Evolutionary conservation across 2,113 vertebrate genomes (phyloP), one percentile per base, ranked within the genome.

Genomic region (Chascanopsetta lugubris): DNA sequence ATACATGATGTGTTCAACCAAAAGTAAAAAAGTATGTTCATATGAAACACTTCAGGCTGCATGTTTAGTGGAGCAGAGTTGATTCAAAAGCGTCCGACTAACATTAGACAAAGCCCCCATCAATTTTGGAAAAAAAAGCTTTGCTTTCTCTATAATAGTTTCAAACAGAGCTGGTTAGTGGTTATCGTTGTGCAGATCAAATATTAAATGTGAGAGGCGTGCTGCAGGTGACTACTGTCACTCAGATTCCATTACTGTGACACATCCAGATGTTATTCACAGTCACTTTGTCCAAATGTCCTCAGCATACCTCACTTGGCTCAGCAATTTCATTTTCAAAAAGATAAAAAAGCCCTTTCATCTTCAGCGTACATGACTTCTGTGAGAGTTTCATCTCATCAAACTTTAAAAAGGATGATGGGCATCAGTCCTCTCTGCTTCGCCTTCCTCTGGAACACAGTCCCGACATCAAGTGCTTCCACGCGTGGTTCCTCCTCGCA

Each of bases 401-500:
- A 80, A 64, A 69, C 54, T 60, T 64, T 36, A 34, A 59, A 69
- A 57, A 79, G 63, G 45, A 70, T 71, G 65, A 83, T 51, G 30
- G 69, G 29, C 70, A 69, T 70, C 40, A 47, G 62, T 77, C 73
- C 45, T 51, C 26, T 69, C 49, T 69, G 55, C 75, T 56, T 60
- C 26, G 22, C 36, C 38, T 38, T n/a, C 42, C 12, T 27, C 57
- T 76, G 25, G 63, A 64, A 73, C 32, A 2, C 24, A n/a, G 38
- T 66, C 58, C 45, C 61, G 76, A 77, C 72, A 46, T 58, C 51
- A 18, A 57, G 49, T 26, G 55, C 66, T 69, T 77, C 46, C 72
- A 77, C 69, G 61, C 65, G 45, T 40, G 64, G 57, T 56, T 71
- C 30, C 42, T 26, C 54, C 51, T 48, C 29, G 11, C 63, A 59